Percentiles rank a stretch among this genome's conserved stretches.
Conservation (phyloP, 1,140 invertebrate genomes). For the Cataglyphis hispanica region DNA sequence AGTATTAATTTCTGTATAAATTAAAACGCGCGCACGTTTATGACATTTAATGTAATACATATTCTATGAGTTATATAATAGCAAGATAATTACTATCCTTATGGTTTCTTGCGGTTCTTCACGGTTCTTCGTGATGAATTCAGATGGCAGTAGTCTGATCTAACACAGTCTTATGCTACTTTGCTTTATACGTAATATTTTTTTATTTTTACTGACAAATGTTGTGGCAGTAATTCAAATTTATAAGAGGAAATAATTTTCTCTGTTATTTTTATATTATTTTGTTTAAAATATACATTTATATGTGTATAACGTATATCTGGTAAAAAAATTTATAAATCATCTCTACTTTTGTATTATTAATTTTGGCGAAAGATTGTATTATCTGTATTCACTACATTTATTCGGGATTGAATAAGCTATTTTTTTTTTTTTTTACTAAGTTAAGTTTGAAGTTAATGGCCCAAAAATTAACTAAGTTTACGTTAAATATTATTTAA, state of each 20-base stretch:
- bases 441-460: no score
- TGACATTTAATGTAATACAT: no score
- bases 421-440: no score
- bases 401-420: no score
- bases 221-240: not conserved
- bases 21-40: not conserved
- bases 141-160: slow-evolving; percentile 69
- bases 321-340: not conserved
- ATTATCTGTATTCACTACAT: not conserved
- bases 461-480: no score
- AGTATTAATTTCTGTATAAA: not conserved
- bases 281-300: not conserved
- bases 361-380: not conserved
- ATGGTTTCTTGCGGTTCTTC: slow-evolving; percentile 2
- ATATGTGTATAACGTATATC: not conserved
- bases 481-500: no score
- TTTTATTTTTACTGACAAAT: not conserved
- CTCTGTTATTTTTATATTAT: not conserved
- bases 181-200: not conserved
- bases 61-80: slow-evolving; percentile 20
- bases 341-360: not conserved
- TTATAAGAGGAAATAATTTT: not conserved
- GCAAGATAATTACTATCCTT: not conserved
- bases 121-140: slow-evolving; percentile 56
- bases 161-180: slow-evolving; percentile 26